Conservation (phyloP, 2,797 vertebrate species). For the Artibeus lituratus region DNA sequence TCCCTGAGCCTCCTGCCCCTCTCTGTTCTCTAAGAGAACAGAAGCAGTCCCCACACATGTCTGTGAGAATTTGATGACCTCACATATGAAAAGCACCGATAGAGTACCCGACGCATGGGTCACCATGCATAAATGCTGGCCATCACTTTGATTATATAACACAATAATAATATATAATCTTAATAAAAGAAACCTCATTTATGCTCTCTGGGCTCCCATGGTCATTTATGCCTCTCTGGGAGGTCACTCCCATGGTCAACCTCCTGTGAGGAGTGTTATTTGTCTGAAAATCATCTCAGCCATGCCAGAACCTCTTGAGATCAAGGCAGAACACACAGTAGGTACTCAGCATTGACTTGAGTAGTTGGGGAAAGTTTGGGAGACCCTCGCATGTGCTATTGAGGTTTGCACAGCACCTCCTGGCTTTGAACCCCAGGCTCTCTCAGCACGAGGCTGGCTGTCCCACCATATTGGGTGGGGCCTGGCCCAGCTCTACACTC, state of each 20-base stretch:
- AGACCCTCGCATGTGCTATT: neutral
- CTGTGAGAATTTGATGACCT: neutral
- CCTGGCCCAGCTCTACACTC: neutral
- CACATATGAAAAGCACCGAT: neutral
- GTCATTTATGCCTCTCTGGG: conserved; percentile 10
- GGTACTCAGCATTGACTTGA: neutral
- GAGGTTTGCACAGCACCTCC: neutral
- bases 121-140: conserved; percentile 16
- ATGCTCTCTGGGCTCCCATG: conserved; percentile 50
- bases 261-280: conserved; percentile 42
- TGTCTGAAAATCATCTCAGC: conserved; percentile 14
- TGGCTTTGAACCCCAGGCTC: neutral
- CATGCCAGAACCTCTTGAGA: neutral
- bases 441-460: neutral
- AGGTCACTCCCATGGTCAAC: neutral
- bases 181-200: conserved; percentile 57
- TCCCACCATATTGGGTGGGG: neutral
- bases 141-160: conserved; percentile 47
- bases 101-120: neutral
- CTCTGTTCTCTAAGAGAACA: neutral
- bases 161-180: conserved; percentile 41
- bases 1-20: neutral
- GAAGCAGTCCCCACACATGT: neutral
- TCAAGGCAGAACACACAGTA: neutral
- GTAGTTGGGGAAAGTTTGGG: neutral